Conservation (phyloP, 2,113 vertebrate species). For the Dasyurus viverrinus region DNA sequence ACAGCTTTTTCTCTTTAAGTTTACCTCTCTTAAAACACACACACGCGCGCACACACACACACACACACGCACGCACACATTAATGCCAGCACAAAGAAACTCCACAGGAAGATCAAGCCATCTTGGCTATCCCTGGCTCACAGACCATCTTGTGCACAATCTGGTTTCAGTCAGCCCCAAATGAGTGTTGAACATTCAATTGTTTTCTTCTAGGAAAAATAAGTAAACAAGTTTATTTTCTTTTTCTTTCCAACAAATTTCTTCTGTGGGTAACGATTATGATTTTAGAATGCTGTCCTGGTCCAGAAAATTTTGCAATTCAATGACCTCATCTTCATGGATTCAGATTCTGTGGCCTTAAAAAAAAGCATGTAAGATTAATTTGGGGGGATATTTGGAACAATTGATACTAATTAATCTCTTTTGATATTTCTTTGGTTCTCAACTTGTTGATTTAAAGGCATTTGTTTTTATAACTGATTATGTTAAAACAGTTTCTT, state of each 20-base stretch:
- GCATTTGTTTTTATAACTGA: constrained; percentile 73
- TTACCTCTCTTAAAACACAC: constrained; percentile 21
- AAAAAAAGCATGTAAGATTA: constrained; percentile 72
- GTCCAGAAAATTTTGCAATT: constrained; percentile 85
- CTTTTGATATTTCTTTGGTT: constrained; percentile 79
- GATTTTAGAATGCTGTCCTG: constrained; percentile 73
- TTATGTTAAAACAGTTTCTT: constrained; percentile 75
- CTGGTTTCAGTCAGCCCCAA: constrained; percentile 75
- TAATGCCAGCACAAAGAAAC: constrained; percentile 61
- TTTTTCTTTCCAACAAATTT: constrained; percentile 80
- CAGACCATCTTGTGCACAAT: constrained; percentile 66
- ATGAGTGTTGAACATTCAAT: constrained; percentile 73
- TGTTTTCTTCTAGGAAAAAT: constrained; percentile 81
- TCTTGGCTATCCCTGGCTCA: constrained; percentile 39
- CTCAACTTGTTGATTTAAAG: constrained; percentile 80
- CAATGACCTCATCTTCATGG: constrained; percentile 86
- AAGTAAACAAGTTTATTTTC: constrained; percentile 76
- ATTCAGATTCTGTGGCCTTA: constrained; percentile 78
- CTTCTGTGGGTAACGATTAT: constrained; percentile 78
- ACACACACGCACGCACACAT: neutral
- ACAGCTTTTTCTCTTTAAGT: constrained; percentile 43
- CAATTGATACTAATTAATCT: constrained; percentile 82
- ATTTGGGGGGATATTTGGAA: constrained; percentile 81
- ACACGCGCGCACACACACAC: no score
- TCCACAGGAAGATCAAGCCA: constrained; percentile 67